Evolutionary conservation across 1,140 invertebrate genomes (phyloP).

Genomic region (Drosophila littoralis): DNA sequence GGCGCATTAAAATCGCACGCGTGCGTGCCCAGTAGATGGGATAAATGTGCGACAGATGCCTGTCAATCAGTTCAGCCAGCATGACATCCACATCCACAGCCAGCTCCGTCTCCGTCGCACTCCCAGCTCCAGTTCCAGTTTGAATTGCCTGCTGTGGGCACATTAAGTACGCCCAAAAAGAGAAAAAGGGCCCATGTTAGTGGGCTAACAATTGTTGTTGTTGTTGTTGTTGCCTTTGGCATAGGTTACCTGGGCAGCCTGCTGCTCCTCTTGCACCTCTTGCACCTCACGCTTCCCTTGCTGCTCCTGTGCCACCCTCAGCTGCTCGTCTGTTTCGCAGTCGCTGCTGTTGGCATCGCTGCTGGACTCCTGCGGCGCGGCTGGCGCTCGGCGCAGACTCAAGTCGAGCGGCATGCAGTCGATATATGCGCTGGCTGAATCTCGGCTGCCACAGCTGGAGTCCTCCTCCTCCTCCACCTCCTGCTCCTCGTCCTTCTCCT

Average conservation of each 20-base stretch:
- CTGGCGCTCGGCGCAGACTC: slow-evolving; percentile 44
- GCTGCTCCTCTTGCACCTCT: neutral
- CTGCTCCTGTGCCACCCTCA: slow-evolving; percentile 1
- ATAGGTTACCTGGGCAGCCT: neutral
- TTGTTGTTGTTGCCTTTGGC: neutral
- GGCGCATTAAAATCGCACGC: slow-evolving; percentile 87
- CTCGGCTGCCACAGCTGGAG: slow-evolving; percentile 49
- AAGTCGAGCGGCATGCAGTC: slow-evolving; percentile 64
- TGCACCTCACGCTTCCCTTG: neutral
- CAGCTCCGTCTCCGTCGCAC: no score
- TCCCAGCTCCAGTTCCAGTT: neutral
- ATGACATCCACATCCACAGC: slow-evolving; percentile 41
- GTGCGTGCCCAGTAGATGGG: slow-evolving; percentile 85
- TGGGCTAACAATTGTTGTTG: slow-evolving; percentile 22
- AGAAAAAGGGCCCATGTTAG: slow-evolving; percentile 36
- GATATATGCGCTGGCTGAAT: slow-evolving; percentile 47
- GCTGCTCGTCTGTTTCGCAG: slow-evolving; percentile 21
- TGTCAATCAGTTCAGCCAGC: slow-evolving; percentile 85
- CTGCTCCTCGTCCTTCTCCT: neutral
- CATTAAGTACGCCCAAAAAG: slow-evolving; percentile 8
- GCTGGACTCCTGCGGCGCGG: slow-evolving; percentile 47
- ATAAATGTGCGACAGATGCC: slow-evolving; percentile 87
- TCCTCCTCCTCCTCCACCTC: slow-evolving; percentile 23
- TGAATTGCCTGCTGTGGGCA: slow-evolving; percentile 21
- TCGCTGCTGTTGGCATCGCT: slow-evolving; percentile 28